phyloP scores from a whole-genome alignment of 2,113 vertebrate species.

The Zosterops borbonicus region DNA sequence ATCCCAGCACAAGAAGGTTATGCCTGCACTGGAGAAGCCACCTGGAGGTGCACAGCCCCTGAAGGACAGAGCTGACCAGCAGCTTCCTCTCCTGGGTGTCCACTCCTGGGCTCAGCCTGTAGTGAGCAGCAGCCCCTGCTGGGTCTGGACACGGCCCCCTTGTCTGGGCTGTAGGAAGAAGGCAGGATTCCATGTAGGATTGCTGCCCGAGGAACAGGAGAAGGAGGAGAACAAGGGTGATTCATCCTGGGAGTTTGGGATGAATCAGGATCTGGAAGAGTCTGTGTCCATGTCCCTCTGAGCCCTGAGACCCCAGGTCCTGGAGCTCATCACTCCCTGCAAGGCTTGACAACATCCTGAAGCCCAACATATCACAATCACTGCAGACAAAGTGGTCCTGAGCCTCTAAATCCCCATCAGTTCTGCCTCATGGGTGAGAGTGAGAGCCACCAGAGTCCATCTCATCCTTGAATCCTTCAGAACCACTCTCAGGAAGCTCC shows the following conservation, averaged over 20 bases:
- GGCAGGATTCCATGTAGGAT: too few relatives aligned
- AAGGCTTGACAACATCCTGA: background rate
- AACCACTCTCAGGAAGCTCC: background rate
- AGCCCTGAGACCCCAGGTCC: too few relatives aligned
- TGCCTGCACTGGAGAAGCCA: background rate
- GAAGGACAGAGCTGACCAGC: background rate
- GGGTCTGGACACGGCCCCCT: fast-evolving
- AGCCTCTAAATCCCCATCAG: background rate
- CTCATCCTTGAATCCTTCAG: too few relatives aligned
- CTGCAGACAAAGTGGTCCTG: too few relatives aligned
- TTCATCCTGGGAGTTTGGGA: background rate
- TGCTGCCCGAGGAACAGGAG: background rate
- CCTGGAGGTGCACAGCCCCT: background rate
- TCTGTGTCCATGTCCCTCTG: too few relatives aligned
- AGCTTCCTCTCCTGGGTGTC: background rate
- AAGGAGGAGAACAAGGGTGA: background rate
- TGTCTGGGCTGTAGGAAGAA: background rate
- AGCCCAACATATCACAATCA: too few relatives aligned
- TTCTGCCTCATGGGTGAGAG: background rate
- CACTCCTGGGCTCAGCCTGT: background rate
- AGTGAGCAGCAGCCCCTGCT: background rate
- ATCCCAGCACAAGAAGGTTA: background rate
- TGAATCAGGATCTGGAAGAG: background rate
- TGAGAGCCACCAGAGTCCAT: background rate
- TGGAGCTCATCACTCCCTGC: too few relatives aligned